Conservation (phyloP, 2,113 vertebrate genomes). For the Solea senegalensis region DNA sequence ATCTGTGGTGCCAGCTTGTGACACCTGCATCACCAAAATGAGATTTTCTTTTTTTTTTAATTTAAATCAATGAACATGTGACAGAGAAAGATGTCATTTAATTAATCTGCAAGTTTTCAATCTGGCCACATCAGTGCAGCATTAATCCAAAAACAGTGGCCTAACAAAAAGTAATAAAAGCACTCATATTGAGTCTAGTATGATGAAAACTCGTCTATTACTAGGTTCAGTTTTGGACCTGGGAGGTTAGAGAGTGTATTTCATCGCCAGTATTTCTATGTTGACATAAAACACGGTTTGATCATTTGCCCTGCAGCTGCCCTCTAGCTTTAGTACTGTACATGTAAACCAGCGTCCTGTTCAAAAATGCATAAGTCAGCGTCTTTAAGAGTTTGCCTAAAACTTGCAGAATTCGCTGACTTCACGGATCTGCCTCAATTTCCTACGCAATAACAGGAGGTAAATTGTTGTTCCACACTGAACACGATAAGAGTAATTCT, state of each 20-base stretch:
- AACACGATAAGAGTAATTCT: constrained; percentile 49
- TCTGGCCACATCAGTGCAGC: no score
- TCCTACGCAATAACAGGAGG: constrained; percentile 53
- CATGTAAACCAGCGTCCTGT: constrained; percentile 53
- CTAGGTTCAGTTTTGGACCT: constrained; percentile 11
- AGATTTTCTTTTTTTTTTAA: no score
- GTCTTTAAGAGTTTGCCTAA: constrained; percentile 58
- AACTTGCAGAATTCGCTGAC: constrained; percentile 67
- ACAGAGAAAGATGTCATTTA: no score
- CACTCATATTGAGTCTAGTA: not conserved
- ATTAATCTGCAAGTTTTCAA: no score
- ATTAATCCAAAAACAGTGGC: no score
- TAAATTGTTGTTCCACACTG: constrained; percentile 59
- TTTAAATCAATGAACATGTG: no score
- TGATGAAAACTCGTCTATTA: constrained; percentile 23
- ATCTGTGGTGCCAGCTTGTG: not conserved
- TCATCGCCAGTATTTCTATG: constrained; percentile 42
- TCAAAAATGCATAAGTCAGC: constrained; percentile 68
- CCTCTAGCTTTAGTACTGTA: constrained; percentile 51
- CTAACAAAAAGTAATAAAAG: no score
- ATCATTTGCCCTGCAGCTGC: constrained; percentile 61
- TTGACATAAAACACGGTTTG: constrained; percentile 63
- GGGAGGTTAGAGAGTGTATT: constrained; percentile 12
- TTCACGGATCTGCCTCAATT: constrained; percentile 52
- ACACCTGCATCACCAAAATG: not conserved